phyloP scores from a whole-genome alignment of 2,113 vertebrate species.

The Ptilorrhoa leucosticta region DNA sequence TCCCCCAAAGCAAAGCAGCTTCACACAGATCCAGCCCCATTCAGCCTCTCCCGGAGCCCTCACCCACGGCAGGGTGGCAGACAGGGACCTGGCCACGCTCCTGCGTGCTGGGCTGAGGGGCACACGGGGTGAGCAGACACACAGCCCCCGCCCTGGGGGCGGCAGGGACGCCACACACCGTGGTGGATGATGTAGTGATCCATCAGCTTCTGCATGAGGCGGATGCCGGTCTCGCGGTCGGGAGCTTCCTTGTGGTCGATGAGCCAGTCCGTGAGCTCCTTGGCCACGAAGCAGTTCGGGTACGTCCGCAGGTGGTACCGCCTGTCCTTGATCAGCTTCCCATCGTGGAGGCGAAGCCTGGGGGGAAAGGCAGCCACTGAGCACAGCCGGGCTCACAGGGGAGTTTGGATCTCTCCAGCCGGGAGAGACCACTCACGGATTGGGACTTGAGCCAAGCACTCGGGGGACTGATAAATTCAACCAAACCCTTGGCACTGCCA shows the following conservation, averaged over 20 bases:
- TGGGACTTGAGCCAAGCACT: not conserved
- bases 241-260: constrained; percentile 81
- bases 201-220: constrained; percentile 86
- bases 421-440: not conserved
- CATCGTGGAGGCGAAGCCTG: constrained; percentile 82
- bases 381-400: not conserved
- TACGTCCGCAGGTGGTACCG: constrained; percentile 81
- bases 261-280: constrained; percentile 85
- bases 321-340: constrained; percentile 84
- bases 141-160: not conserved
- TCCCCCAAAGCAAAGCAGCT: not conserved
- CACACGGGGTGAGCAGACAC: not conserved
- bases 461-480: accelerated
- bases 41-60: not conserved
- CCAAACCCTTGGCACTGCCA: not conserved
- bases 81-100: not conserved
- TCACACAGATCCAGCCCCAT: not conserved
- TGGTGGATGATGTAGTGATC: constrained; percentile 87
- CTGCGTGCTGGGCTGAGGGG: accelerated
- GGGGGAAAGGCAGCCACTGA: not conserved
- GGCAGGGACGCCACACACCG: constrained; percentile 58
- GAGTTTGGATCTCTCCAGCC: not conserved
- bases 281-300: constrained; percentile 85
- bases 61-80: accelerated
- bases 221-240: constrained; percentile 75